A percentile compares a stretch with the other conserved stretches of the same genome.
Conservation (phyloP, 2,888 invertebrate genomes). For the Cordilura impudica region DNA sequence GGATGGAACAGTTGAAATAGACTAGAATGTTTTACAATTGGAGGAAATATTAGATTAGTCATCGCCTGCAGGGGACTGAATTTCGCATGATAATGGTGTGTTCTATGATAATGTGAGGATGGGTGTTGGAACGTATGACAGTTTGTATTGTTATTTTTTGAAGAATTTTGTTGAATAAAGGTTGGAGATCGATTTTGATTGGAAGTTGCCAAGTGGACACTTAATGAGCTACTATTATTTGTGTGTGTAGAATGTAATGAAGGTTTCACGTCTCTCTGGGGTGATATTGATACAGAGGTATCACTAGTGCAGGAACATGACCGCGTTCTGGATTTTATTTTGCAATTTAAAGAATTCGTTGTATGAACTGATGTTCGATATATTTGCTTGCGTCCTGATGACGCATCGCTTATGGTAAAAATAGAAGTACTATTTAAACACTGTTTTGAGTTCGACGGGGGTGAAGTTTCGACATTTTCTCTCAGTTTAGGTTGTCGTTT, state of each 20-base stretch:
- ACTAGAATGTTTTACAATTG: constrained; percentile 75
- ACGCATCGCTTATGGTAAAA: constrained; percentile 70
- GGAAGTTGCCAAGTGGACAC: constrained; percentile 15
- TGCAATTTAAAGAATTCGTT: constrained; percentile 12
- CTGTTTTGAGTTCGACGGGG: constrained; percentile 14
- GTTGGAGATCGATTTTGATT: constrained; percentile 26
- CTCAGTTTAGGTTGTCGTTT: constrained; percentile 46
- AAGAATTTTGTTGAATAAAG: constrained; percentile 39
- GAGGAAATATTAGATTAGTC: constrained; percentile 77
- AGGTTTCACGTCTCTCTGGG: constrained; percentile 22
- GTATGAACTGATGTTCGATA: constrained; percentile 67
- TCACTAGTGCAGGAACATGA: constrained; percentile 69
- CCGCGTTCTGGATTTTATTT: constrained; percentile 63
- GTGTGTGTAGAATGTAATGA: constrained; percentile 36
- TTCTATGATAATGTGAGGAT: constrained; percentile 35
- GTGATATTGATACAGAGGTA: constrained; percentile 33
- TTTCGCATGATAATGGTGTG: constrained; percentile 71
- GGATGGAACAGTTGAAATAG: constrained; percentile 75
- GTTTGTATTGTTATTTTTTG: constrained; percentile 55
- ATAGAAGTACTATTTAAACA: constrained; percentile 43
- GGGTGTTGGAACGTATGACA: constrained; percentile 60
- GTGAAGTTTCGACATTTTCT: constrained; percentile 30
- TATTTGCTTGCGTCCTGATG: constrained; percentile 72
- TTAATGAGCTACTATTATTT: constrained; percentile 52
- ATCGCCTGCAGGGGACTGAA: constrained; percentile 78